These are phyloP conservation scores for Microcebus jonahi DNA, from an alignment of 2,113 vertebrate genomes.

Conservation along the genomic window DNA sequence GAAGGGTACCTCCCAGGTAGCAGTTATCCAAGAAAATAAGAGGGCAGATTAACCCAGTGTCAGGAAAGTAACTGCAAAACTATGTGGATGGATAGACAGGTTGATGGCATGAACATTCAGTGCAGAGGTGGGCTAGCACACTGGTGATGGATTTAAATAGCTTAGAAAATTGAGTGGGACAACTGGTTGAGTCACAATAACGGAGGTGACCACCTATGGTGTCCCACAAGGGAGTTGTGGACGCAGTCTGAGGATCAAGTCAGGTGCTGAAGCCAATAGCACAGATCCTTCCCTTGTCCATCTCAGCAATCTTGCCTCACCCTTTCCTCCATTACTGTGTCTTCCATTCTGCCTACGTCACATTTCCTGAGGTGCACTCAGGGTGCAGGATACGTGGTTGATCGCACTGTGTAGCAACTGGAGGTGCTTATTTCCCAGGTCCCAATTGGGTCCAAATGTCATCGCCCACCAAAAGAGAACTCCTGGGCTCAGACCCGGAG, in stretches of 20 bases:
- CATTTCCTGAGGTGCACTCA: background rate
- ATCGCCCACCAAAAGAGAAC: too few relatives aligned
- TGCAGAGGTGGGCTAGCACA: too few relatives aligned
- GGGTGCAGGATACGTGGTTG: too few relatives aligned
- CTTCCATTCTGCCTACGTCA: background rate
- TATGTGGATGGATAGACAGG: too few relatives aligned
- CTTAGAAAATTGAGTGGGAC: background rate
- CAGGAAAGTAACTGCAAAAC: background rate
- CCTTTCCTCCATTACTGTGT: background rate
- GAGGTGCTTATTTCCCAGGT: too few relatives aligned
- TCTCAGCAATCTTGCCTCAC: background rate
- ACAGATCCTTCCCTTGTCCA: background rate
- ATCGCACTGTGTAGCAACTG: too few relatives aligned
- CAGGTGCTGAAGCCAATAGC: background rate
- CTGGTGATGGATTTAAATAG: background rate
- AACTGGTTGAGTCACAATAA: background rate
- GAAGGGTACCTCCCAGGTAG: background rate
- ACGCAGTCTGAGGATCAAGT: background rate
- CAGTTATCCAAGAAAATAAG: background rate
- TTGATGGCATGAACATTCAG: too few relatives aligned
- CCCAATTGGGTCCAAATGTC: too few relatives aligned
- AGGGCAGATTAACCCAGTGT: background rate
- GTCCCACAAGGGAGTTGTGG: background rate
- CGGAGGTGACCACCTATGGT: background rate
- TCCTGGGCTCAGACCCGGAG: too few relatives aligned